A percentile compares a stretch with the other conserved stretches of the same genome.
Conservation (phyloP, 2,888 invertebrate species). For the Megaustenia siamemsis region DNA sequence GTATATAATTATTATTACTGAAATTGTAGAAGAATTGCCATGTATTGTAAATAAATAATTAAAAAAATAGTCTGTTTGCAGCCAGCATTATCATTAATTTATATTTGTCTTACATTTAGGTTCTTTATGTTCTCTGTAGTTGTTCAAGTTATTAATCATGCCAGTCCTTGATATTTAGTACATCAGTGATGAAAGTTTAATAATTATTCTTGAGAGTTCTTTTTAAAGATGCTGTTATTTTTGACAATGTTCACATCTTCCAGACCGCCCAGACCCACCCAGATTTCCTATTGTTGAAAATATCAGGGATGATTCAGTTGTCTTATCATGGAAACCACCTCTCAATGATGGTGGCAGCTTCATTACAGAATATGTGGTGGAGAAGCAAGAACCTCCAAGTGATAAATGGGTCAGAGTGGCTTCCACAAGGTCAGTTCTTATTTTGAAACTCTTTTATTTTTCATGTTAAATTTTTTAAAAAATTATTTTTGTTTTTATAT, state of each 20-base stretch:
- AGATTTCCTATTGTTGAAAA: slow-evolving; percentile 93
- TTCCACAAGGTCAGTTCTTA: slow-evolving; percentile 85
- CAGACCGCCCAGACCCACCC: slow-evolving; percentile 97
- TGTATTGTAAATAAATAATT: too few species aligned
- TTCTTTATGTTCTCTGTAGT: neutral
- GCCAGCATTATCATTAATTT: too few species aligned
- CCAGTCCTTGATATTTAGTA: neutral
- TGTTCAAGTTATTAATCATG: neutral
- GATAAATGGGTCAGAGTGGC: slow-evolving; percentile 97
- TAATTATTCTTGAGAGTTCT: neutral
- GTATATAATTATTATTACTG: too few species aligned
- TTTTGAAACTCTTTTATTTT: neutral
- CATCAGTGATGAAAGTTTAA: neutral
- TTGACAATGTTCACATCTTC: neutral
- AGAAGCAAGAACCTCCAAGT: slow-evolving; percentile 96
- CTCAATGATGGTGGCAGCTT: slow-evolving; percentile 98
- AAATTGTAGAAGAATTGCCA: too few species aligned
- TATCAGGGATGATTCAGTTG: slow-evolving; percentile 92
- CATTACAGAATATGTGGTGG: slow-evolving; percentile 95
- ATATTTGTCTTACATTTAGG: neutral
- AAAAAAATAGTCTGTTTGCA: too few species aligned
- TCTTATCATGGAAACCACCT: slow-evolving; percentile 95
- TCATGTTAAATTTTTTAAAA: neutral
- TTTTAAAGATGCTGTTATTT: neutral
- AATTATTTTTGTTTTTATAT: too few species aligned